Conservation (phyloP, 2,797 vertebrate species). For the Mus minutoides region DNA sequence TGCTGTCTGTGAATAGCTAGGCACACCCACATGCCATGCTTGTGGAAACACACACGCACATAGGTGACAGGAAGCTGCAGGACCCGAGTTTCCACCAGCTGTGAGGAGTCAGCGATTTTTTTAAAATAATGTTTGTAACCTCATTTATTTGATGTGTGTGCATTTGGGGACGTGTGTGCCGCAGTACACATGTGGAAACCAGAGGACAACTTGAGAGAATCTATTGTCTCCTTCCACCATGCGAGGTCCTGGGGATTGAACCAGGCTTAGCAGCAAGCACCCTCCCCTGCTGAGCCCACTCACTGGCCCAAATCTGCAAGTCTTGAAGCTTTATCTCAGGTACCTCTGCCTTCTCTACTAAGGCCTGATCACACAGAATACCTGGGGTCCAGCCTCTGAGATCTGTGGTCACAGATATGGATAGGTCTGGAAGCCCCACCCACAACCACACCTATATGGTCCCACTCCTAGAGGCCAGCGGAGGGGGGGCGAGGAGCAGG, state of each 20-base stretch:
- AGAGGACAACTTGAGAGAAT: neutral
- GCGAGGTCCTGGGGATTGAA: neutral
- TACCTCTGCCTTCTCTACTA: neutral
- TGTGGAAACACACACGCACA: neutral
- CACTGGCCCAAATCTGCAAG: neutral
- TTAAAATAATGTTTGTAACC: neutral
- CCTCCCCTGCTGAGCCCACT: neutral
- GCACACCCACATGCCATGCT: fast-evolving
- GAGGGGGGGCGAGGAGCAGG: neutral
- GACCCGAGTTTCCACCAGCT: neutral
- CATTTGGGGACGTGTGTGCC: neutral
- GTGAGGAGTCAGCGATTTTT: neutral
- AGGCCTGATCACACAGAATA: neutral
- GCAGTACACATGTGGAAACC: neutral
- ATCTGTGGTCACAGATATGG: neutral
- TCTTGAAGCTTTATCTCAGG: neutral
- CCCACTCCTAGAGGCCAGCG: neutral
- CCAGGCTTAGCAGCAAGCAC: neutral
- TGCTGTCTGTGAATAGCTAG: neutral
- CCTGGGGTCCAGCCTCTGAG: neutral
- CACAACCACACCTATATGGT: neutral
- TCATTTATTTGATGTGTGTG: neutral
- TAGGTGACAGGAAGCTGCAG: neutral
- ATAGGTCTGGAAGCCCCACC: neutral
- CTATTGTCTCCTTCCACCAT: neutral